phyloP scores from a whole-genome alignment of 2,113 vertebrate genomes.

The Otocyon megalotis region DNA sequence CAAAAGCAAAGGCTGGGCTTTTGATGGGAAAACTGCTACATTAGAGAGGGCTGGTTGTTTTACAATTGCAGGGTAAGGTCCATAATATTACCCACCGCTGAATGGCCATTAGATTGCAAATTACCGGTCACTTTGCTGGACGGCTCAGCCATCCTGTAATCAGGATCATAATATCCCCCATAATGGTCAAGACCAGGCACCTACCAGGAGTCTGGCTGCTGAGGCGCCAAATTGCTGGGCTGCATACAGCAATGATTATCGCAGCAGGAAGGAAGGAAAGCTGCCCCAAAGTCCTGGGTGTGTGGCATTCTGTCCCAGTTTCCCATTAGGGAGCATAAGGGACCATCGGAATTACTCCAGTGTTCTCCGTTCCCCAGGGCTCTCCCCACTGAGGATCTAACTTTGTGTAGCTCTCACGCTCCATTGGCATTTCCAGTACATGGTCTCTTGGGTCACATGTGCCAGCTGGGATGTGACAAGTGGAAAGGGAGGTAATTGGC shows the following conservation, averaged over 20 bases:
- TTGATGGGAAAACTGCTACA: slow-evolving; percentile 82
- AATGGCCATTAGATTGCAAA: slow-evolving; percentile 82
- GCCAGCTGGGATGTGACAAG: not conserved
- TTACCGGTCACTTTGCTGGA: slow-evolving; percentile 80
- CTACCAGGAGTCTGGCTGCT: slow-evolving; percentile 77
- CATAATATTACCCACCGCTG: slow-evolving; percentile 75
- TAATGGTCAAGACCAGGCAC: slow-evolving; percentile 78
- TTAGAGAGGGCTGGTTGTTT: slow-evolving; percentile 74
- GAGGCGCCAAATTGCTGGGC: slow-evolving; percentile 78
- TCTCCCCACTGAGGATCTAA: not conserved
- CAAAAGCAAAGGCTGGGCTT: slow-evolving; percentile 77
- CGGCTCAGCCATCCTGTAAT: slow-evolving; percentile 74
- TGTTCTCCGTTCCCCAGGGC: not conserved
- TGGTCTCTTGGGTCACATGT: not conserved
- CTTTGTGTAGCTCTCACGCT: not conserved
- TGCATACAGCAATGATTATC: slow-evolving; percentile 69
- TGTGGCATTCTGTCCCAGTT: slow-evolving; percentile 37
- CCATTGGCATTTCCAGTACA: not conserved
- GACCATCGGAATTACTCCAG: not conserved
- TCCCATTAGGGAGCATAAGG: not conserved
- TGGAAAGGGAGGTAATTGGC: not conserved
- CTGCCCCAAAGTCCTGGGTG: slow-evolving; percentile 18
- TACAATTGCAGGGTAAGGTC: slow-evolving; percentile 81
- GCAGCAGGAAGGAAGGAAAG: slow-evolving; percentile 63
- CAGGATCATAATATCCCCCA: slow-evolving; percentile 76